A percentile compares a stretch with the other conserved stretches of the same genome.
Evolutionary conservation across 2,888 invertebrate genomes (phyloP).

Genomic region (Thecophora atra): DNA sequence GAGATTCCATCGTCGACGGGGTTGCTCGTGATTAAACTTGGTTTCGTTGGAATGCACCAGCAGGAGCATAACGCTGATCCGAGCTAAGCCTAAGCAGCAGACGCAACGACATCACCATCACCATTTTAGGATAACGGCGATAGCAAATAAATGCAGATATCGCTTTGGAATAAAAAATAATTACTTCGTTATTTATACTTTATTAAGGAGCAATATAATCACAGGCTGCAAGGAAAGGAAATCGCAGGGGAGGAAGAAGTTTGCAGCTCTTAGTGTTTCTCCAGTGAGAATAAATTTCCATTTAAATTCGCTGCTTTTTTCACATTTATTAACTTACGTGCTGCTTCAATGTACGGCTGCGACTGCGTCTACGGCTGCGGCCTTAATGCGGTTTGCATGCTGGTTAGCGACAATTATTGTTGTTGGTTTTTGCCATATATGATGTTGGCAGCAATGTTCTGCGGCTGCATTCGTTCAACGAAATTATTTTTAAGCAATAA

Average conservation of each 20-base stretch:
- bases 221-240: background rate
- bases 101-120: background rate
- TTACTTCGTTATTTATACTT: slow-evolving; percentile 35
- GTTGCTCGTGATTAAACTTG: background rate
- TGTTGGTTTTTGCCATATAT: background rate
- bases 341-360: no score
- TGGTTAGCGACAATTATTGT: background rate
- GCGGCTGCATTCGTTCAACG: slow-evolving; percentile 3
- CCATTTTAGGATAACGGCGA: slow-evolving; percentile 36
- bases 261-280: background rate
- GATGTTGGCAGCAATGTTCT: background rate
- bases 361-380: no score
- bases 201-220: background rate
- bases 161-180: slow-evolving; percentile 30
- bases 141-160: slow-evolving; percentile 38
- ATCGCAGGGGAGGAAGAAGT: background rate
- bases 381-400: slow-evolving; percentile 1
- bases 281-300: slow-evolving; percentile 32
- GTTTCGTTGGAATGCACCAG: background rate
- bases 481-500: slow-evolving; percentile 40
- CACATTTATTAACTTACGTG: slow-evolving; percentile 16
- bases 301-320: slow-evolving; percentile 15
- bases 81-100: background rate
- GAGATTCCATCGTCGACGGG: no score
- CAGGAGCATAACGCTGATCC: no score